Evolutionary conservation across 2,797 vertebrate genomes (phyloP), one percentile per base, ranked within the genome.

Genomic region (Pseudotriccus pelzelni): DNA sequence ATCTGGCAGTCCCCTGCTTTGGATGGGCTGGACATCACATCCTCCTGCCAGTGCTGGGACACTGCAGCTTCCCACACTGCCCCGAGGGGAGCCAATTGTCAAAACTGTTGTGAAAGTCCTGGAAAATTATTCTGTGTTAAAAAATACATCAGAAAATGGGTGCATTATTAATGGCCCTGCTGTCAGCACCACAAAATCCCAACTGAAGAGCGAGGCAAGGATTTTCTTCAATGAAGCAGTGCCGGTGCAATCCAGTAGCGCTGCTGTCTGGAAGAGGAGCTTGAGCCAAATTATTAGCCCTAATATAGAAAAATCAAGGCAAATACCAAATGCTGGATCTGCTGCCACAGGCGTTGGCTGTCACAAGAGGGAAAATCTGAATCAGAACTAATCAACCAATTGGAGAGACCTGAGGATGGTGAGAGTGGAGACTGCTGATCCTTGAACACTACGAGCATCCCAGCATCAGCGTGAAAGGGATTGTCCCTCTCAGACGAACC

Each of bases 141-240:
- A 96, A 88, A 83, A 93, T 41, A 64, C 53, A 93, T 81, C 58
- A 86, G 49, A 77, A 93, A 93, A 68, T 16, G 41, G 53, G 76
- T 93, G 25, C 43, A 46, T 85, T 89, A 83, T 74, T 93, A 85
- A 86, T 37, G 68, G 34, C 23, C 47, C 44, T 67, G 59, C 81
- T 92, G 81, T 69, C 77, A 94, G 78, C 92, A 89, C 84, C 30
- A 23, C 14, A 39, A 87, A 84, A 89, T 52, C 74, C 77, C 14
- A 1, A 28, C 37, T 47, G 63, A 82, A 50, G 12, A 60, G 30
- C 2, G 3, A 72, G 30, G 58, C 27, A 58, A 84, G 52, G 32
- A 18, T 84, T 81, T 72, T 27, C 58, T 76, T 73, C 74, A 69
- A 87, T 66, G 82, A 88, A 81, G 77, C 46, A 60, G 14, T 7